A percentile compares a stretch with the other conserved stretches of the same genome.
These are phyloP conservation scores for Epistrophella euchroma DNA, from an alignment of 2,888 invertebrate genomes.

Conservation along the genomic window DNA sequence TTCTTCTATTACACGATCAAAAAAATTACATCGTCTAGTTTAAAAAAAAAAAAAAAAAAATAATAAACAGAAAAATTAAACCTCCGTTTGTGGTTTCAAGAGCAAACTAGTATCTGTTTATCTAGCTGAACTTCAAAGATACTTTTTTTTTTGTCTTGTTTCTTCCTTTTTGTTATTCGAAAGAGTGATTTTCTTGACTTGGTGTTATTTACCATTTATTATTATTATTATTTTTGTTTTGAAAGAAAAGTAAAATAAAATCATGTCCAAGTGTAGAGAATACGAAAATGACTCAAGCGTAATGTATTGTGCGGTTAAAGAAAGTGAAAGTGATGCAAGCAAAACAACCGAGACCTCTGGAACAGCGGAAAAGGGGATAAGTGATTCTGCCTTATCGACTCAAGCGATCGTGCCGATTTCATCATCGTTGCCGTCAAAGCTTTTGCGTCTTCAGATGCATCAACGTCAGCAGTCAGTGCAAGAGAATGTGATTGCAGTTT, in stretches of 20 bases:
- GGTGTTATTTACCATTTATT: conserved; percentile 1
- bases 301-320: conserved; percentile 63
- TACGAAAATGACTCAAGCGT: conserved; percentile 64
- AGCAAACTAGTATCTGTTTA: conserved; percentile 68
- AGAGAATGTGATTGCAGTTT: conserved; percentile 66
- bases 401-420: conserved; percentile 82
- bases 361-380: conserved; percentile 17
- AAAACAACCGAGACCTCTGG: conserved; percentile 26
- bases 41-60: not conserved
- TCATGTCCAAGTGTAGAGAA: conserved; percentile 65
- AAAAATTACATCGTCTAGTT: conserved; percentile 28
- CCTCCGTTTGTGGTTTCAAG: conserved; percentile 68
- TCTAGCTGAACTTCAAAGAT: conserved; percentile 73
- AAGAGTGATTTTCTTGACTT: conserved; percentile 37
- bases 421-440: conserved; percentile 81
- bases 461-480: conserved; percentile 68
- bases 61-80: conserved; percentile 9
- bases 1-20: conserved; percentile 65
- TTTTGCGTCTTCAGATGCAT: conserved; percentile 80
- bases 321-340: conserved; percentile 69
- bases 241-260: conserved; percentile 29
- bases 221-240: conserved; percentile 31
- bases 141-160: conserved; percentile 37
- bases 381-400: conserved; percentile 22
- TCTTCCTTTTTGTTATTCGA: conserved; percentile 15